Conservation (phyloP, 2,797 vertebrate species). For the Agapornis canus region DNA sequence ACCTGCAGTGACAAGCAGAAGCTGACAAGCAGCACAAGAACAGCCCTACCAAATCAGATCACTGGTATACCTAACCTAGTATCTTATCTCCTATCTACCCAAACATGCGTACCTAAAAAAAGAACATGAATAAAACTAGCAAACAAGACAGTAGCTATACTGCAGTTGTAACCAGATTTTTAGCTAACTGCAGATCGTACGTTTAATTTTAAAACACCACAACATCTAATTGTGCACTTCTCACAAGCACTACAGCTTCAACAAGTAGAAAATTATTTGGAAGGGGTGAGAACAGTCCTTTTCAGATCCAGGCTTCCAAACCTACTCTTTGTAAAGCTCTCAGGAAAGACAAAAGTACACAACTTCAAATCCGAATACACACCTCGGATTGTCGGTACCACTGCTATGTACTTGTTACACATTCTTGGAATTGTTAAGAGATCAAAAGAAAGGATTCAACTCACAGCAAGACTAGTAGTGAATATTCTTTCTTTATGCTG, state of each 20-base stretch:
- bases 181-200: background rate
- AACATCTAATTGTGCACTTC: background rate
- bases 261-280: background rate
- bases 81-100: background rate
- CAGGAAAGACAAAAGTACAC: background rate
- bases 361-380: background rate
- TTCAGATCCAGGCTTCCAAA: background rate
- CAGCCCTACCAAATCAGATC: background rate
- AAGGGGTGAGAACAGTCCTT: background rate
- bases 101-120: background rate
- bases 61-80: background rate
- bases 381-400: background rate
- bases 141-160: rapidly evolving
- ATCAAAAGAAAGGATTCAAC: constrained; percentile 31
- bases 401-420: background rate
- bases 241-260: background rate
- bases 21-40: background rate
- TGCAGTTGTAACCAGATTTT: background rate
- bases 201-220: background rate
- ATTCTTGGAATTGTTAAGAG: constrained; percentile 50
- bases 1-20: background rate
- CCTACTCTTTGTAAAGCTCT: background rate
- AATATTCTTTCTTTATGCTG: background rate
- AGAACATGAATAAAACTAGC: background rate
- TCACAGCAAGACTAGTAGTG: background rate